Conservation (phyloP, 2,113 vertebrate species). For the Daubentonia madagascariensis region DNA sequence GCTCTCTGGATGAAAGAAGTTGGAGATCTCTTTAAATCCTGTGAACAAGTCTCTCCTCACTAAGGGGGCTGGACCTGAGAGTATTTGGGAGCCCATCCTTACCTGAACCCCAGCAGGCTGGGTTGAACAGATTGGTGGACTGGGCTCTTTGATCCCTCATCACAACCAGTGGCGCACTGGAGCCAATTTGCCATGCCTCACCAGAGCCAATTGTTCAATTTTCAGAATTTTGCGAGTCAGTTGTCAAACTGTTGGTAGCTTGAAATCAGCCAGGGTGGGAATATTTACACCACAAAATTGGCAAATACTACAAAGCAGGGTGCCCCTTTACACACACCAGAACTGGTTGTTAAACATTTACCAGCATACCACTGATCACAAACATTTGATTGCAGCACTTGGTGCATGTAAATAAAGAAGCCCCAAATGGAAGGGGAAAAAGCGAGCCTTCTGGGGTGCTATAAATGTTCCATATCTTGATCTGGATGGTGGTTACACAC, state of each 20-base stretch:
- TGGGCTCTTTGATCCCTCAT: background rate
- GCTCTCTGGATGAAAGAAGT: background rate
- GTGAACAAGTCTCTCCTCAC: background rate
- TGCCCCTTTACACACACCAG: background rate
- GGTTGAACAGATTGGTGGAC: background rate
- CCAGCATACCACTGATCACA: background rate
- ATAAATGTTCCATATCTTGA: background rate
- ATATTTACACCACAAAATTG: constrained; percentile 16
- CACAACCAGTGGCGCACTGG: background rate
- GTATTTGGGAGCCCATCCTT: background rate
- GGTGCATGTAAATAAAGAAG: constrained; percentile 3
- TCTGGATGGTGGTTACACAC: background rate
- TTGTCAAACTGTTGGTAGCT: constrained; percentile 13
- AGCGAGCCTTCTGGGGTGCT: background rate
- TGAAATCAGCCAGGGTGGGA: background rate
- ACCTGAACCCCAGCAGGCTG: background rate
- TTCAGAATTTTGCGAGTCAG: background rate
- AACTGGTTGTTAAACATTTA: constrained; percentile 29
- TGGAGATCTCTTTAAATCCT: background rate
- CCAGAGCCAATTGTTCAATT: background rate
- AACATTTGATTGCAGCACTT: background rate
- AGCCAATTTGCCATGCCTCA: background rate
- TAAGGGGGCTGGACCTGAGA: background rate
- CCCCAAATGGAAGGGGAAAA: background rate
- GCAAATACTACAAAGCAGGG: background rate